Evolutionary conservation across 1,140 invertebrate genomes (phyloP), one percentile per base, ranked within the genome.

Genomic region (Ceratoteleas bidentatus): DNA sequence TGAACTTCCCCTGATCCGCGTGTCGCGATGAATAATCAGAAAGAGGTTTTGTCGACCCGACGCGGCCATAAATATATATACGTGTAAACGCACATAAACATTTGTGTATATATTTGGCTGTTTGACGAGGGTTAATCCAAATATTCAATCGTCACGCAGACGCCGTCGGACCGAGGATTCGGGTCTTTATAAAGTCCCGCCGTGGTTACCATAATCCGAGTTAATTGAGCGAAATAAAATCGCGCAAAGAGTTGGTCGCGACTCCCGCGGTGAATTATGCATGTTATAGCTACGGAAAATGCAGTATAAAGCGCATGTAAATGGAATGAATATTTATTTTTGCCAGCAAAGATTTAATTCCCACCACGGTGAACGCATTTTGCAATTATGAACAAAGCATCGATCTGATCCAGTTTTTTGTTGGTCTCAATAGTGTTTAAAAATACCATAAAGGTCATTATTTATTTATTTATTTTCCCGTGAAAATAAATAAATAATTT

Each of bases 11-110:
- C 77, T 85, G 85, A 85, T 85, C 81, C 85, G 83, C 84, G 79
- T 83, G 82, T 85, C 83, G 85, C 84, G 73, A 87, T 88, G 87
- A 88, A 88, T 88, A 88, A 88, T 87, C 85, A 88, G 84, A 86
- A 86, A 87, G 85, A 81, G 83, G 76, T 85, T 86, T 80, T 83
- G 69, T 58, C 61, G 75, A 76, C 78, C 62, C 68, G 58, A 74
- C 66, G 40, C 50, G 40, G 24, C 60, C 54, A 78, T 78, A 69
- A 69, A 83, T 78, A 75, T 75, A 76, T 79, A 70, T 53, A 61
- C 8, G 13, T 11, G 11, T 32, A 56, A n/a, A 60, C 45, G 14
- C 6, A 24, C 11, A 24, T 50, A 50, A 16, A 50, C 32, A 53
- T 7, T 14, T 32, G 14, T 57, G 45, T 36, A 68, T 38, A 56